These are phyloP conservation scores for Stenolophus ochropezus DNA, from an alignment of 2,888 invertebrate genomes.

Conservation along the genomic window DNA sequence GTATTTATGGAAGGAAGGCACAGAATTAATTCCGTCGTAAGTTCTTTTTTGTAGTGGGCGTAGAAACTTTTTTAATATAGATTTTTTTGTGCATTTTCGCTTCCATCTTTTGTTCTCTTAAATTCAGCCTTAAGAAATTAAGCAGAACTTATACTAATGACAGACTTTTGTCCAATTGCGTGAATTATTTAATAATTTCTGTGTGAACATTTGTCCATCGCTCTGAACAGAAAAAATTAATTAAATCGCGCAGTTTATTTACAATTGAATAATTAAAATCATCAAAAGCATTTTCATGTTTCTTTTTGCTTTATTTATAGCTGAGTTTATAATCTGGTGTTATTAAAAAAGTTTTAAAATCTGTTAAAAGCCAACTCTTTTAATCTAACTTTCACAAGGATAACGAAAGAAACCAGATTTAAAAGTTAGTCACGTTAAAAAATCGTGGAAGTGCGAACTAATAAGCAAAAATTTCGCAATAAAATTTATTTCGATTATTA, in stretches of 20 bases:
- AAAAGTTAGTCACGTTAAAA: conserved; percentile 29
- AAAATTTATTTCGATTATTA: conserved; percentile 20
- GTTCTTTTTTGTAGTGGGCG: conserved; percentile 34
- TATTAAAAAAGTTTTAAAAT: conserved; percentile 55
- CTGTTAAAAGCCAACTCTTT: conserved; percentile 53
- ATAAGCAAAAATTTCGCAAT: conserved; percentile 25
- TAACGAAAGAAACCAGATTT: conserved; percentile 40
- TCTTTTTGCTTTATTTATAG: conserved; percentile 49
- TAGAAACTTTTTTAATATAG: conserved; percentile 45
- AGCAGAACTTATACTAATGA: not conserved
- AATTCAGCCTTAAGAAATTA: not conserved
- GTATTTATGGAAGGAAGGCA: conserved; percentile 46
- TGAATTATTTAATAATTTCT: not conserved
- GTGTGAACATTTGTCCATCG: conserved; percentile 2
- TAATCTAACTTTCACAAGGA: conserved; percentile 49
- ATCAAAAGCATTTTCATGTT: conserved; percentile 51
- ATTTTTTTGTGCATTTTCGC: conserved; percentile 20
- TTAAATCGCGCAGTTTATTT: conserved; percentile 16
- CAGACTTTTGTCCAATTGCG: not conserved
- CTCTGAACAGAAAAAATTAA: conserved; percentile 5
- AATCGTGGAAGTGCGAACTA: conserved; percentile 1
- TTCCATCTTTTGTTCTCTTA: not conserved
- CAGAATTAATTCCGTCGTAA: conserved; percentile 44
- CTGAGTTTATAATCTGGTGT: conserved; percentile 43
- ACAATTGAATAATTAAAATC: conserved; percentile 43